Base-by-base conservation (phyloP, 1,140 invertebrate genomes). In the Macrobrachium nipponense region DNA sequence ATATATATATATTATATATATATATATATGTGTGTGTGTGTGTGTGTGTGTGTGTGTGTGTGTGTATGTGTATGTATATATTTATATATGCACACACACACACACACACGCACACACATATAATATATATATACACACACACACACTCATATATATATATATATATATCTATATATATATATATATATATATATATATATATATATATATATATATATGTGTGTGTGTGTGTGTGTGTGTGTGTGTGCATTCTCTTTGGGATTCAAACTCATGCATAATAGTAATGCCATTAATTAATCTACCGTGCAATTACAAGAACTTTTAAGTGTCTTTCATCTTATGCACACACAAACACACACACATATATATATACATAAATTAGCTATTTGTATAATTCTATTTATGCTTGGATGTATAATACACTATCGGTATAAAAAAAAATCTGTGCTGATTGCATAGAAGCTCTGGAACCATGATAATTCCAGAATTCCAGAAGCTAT, bases 201-300 rank as follows among this genome's bases (percentile, higher is more conserved):
- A 20, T 68, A 20, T 68, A 68, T 68, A 68, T 68, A 68, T 68
- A 5, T 66, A 66, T 66, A 66, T 66, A 66, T 51, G 10, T 5
- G 10, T 51, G 10, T 51, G 44, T 14, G 17, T 23, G 18, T 23
- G 17, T 23, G 18, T 14, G 7, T 23, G 5, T 10, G 44, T 51
- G 44, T 66, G 14, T 23, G 4, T 66, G 18, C 14, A n/a, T 66
- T 5, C 14, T 5, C 62, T 23, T 66, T 51, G 44, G 5, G n/a
- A n/a, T n/a, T n/a, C n/a, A n/a, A n/a, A n/a, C n/a, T n/a, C n/a
- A n/a, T n/a, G n/a, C n/a, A n/a, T n/a, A n/a, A n/a, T n/a, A n/a
- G n/a, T n/a, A n/a, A n/a, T n/a, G n/a, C n/a, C n/a, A n/a, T n/a
- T n/a, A n/a, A n/a, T n/a, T n/a, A n/a, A n/a, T n/a, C n/a, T n/a